Evolutionary conservation across 2,888 invertebrate species (phyloP), one percentile per base, ranked within the genome.

Genomic region (Lamellibrachia columna): DNA sequence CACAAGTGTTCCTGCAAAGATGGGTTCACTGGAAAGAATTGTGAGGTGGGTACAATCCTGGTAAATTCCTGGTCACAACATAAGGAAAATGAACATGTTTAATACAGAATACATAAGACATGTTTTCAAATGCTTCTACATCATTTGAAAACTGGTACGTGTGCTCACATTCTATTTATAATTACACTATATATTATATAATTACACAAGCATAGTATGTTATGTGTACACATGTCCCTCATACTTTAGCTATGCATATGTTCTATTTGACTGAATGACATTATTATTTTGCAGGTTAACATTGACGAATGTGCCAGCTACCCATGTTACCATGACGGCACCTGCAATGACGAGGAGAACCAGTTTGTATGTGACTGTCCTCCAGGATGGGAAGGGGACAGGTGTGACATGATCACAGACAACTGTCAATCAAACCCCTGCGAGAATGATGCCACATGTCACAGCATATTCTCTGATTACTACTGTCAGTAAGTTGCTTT

Each of bases 281-380:
- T 75, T 22, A n/a, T 91, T 91, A 53, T 55, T 53, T 92, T 93
- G 28, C 93, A 95, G 95, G 91, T 55, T 91, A 98, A 99, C 95
- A 98, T 99, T 92, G 97, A 98, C 53, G 98, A 99, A 95, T 99
- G 99, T 96, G 98, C 98, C 96, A 98, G 99, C 94, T 98, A 98
- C 95, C 98, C 99, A 0, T 99, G 99, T 95, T 98, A 99, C 92
- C 98, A 99, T 92, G 98, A 98, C 22, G 98, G 99, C 0, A 98
- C 98, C 3, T 99, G 95, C 92, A 28, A 53, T 7, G 93, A 93
- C 22, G 7, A n/a, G 9, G 93, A 94, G 6, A 93, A 93, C 92
- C 91, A 92, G 15, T 95, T 94, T 92, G 52, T 15, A 7, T 95
- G 95, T 92, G 40, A 92, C 0, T 95, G 95, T 93, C 53, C 92